These are phyloP conservation scores for Mactra quadrangularis DNA, from an alignment of 1,140 invertebrate genomes.

Conservation along the genomic window DNA sequence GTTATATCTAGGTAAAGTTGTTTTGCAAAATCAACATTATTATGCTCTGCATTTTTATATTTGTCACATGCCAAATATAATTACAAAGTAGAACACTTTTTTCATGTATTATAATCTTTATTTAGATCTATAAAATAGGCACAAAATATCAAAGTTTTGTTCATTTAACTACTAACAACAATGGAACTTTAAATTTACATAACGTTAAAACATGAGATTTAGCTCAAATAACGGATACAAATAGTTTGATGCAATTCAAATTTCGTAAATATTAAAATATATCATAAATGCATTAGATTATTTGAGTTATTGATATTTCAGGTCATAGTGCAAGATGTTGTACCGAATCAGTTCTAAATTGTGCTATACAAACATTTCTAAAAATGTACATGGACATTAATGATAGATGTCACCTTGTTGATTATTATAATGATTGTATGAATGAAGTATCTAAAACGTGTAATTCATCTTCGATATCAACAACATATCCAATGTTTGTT, in stretches of 20 bases:
- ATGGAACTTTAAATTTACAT: background rate
- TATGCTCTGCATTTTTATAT: background rate
- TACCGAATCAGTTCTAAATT: slow-evolving; percentile 4
- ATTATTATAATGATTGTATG: slow-evolving; percentile 30
- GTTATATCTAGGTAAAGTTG: background rate
- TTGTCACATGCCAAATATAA: background rate
- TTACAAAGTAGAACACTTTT: background rate
- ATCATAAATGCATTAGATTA: background rate
- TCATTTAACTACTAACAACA: too few relatives aligned
- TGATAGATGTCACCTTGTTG: background rate
- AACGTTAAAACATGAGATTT: background rate
- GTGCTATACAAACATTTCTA: slow-evolving; percentile 34
- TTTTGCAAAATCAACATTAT: background rate
- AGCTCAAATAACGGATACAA: too few relatives aligned
- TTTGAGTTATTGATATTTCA: background rate
- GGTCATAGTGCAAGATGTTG: slow-evolving; percentile 11
- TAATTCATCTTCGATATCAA: background rate
- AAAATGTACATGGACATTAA: slow-evolving; percentile 1
- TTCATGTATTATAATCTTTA: background rate
- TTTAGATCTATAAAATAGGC: background rate
- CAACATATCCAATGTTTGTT: slow-evolving; percentile 28
- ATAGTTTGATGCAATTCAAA: too few relatives aligned
- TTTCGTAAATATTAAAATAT: background rate
- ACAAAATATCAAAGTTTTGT: too few relatives aligned
- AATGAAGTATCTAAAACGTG: slow-evolving; percentile 23